phyloP scores from a whole-genome alignment of 2,888 invertebrate genomes.

The Macrophya annulata region DNA sequence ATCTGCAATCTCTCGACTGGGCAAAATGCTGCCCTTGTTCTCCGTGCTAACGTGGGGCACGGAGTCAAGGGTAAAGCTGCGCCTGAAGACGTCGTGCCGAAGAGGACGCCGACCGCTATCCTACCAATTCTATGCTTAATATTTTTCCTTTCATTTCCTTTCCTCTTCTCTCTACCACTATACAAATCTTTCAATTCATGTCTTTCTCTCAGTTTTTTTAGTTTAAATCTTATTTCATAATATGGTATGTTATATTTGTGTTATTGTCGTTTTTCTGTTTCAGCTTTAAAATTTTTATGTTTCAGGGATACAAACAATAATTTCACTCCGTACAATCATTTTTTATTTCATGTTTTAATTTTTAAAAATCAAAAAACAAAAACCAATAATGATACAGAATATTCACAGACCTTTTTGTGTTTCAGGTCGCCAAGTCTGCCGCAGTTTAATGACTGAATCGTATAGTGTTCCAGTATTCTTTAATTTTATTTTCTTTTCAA shows the following conservation, averaged over 20 bases:
- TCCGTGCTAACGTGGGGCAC: slow-evolving; percentile 14
- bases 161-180: background rate
- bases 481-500: background rate
- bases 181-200: background rate
- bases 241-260: background rate
- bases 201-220: background rate
- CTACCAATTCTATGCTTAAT: slow-evolving; percentile 10
- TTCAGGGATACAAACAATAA: background rate
- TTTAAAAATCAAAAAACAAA: background rate
- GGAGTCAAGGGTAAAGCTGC: slow-evolving; percentile 3
- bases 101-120: slow-evolving; percentile 30
- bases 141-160: background rate
- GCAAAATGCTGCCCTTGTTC: background rate
- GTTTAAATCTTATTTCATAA: background rate
- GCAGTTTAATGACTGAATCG: background rate
- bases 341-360: background rate
- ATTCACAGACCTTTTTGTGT: background rate
- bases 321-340: background rate
- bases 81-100: slow-evolving; percentile 27
- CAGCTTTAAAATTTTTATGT: background rate
- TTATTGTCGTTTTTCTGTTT: background rate
- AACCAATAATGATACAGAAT: background rate
- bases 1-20: slow-evolving; percentile 23
- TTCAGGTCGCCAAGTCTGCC: background rate
- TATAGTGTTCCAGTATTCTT: background rate